phyloP scores from a whole-genome alignment of 2,113 vertebrate species.

The Passer montanus region DNA sequence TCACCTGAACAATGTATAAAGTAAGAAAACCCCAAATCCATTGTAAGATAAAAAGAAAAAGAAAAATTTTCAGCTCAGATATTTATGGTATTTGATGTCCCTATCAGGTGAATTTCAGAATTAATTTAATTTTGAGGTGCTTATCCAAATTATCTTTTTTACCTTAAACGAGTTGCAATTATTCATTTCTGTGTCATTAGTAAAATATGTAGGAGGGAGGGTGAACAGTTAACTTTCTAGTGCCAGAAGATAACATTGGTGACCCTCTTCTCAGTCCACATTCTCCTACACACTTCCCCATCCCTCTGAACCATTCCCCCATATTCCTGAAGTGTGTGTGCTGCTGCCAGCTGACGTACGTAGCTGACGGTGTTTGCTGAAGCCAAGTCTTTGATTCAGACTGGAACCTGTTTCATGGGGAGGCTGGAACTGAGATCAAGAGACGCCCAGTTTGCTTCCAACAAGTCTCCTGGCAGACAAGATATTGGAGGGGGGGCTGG shows the following conservation, averaged over 20 bases:
- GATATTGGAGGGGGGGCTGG: background rate
- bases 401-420: constrained; percentile 21
- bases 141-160: background rate
- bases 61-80: background rate
- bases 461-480: constrained; percentile 40
- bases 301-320: background rate
- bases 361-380: background rate
- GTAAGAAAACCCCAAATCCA: background rate
- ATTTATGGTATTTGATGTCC: background rate
- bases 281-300: background rate
- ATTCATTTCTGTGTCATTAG: background rate
- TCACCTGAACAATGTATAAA: background rate
- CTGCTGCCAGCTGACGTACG: background rate
- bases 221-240: background rate
- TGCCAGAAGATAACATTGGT: background rate
- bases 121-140: background rate
- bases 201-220: background rate
- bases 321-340: background rate
- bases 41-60: background rate
- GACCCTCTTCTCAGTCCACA: background rate
- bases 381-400: constrained; percentile 29
- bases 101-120: background rate
- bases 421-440: constrained; percentile 43
- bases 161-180: background rate
- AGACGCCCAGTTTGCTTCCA: constrained; percentile 33